Conservation (phyloP, 2,888 invertebrate species). For the Ochlodes sylvanus region DNA sequence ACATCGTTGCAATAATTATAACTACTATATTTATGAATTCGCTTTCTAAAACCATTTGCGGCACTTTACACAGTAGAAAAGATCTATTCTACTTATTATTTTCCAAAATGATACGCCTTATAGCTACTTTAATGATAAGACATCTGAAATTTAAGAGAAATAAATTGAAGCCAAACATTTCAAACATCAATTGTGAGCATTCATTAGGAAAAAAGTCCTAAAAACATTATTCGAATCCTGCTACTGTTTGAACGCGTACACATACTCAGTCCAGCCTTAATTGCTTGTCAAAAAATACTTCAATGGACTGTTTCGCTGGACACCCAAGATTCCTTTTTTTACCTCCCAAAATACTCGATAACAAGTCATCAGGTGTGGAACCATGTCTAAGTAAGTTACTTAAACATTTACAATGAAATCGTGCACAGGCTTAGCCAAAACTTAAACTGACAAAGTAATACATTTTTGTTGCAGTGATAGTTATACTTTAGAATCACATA, state of each 20-base stretch:
- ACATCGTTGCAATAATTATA: too few species aligned
- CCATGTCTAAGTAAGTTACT: conserved; percentile 45
- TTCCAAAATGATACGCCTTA: too few species aligned
- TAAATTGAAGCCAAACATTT: neutral
- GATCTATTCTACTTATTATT: too few species aligned
- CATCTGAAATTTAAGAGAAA: too few species aligned
- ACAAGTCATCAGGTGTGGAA: conserved; percentile 64
- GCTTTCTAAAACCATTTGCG: too few species aligned
- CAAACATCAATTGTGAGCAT: conserved; percentile 3
- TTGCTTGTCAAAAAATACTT: conserved; percentile 81
- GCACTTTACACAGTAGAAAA: too few species aligned
- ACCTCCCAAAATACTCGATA: conserved; percentile 64
- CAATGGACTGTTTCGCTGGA: conserved; percentile 70
- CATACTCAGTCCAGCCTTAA: conserved; percentile 63
- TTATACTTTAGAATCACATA: conserved; percentile 56
- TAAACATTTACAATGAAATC: conserved; percentile 8
- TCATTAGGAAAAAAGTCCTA: conserved; percentile 47
- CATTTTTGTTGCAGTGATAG: conserved; percentile 51
- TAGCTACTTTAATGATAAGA: too few species aligned
- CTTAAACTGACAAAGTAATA: conserved; percentile 50
- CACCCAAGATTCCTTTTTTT: conserved; percentile 70
- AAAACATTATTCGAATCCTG: conserved; percentile 51
- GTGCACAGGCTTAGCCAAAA: conserved; percentile 19
- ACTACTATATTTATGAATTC: too few species aligned
- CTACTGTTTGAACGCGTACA: conserved; percentile 50